Percentiles rank a stretch among this genome's conserved stretches.
Conservation (phyloP, 2,888 invertebrate genomes). For the Anoplius nigerrimus region DNA sequence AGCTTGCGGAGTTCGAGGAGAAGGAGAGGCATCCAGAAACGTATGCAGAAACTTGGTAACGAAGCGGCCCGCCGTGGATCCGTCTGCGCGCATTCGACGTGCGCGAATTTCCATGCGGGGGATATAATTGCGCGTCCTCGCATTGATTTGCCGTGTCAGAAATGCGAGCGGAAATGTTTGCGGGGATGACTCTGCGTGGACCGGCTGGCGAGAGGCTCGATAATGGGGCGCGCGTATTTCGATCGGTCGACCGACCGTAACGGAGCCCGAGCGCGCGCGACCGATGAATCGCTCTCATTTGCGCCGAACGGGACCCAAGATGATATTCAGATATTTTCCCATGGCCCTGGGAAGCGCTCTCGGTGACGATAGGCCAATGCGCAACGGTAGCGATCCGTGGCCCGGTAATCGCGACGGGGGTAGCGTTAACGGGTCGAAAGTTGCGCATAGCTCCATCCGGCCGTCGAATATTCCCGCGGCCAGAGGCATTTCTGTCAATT, state of each 20-base stretch:
- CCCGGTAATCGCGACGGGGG: too few relatives aligned
- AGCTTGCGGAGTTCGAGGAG: not conserved
- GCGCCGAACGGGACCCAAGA: too few relatives aligned
- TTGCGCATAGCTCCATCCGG: too few relatives aligned
- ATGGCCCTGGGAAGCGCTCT: too few relatives aligned
- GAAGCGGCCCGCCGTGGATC: constrained; percentile 19
- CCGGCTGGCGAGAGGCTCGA: not conserved
- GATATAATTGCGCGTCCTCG: constrained; percentile 24
- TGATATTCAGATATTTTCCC: too few relatives aligned
- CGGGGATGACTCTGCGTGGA: constrained; percentile 12
- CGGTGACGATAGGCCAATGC: too few relatives aligned
- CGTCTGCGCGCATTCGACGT: constrained; percentile 24
- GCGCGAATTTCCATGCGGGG: constrained; percentile 26
- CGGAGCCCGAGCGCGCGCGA: not conserved
- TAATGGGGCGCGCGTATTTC: not conserved
- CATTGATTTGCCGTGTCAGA: constrained; percentile 19
- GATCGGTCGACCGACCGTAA: constrained; percentile 1
- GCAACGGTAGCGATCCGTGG: too few relatives aligned
- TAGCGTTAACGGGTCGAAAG: too few relatives aligned
- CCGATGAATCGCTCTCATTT: not conserved
- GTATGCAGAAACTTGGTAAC: constrained; percentile 36
- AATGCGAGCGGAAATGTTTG: constrained; percentile 13
- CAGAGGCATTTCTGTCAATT: too few relatives aligned
- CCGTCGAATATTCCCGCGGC: too few relatives aligned
- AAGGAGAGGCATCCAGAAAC: constrained; percentile 3